These are phyloP conservation scores for Brachyptera risi DNA, from an alignment of 2,888 invertebrate genomes.

Conservation along the genomic window DNA sequence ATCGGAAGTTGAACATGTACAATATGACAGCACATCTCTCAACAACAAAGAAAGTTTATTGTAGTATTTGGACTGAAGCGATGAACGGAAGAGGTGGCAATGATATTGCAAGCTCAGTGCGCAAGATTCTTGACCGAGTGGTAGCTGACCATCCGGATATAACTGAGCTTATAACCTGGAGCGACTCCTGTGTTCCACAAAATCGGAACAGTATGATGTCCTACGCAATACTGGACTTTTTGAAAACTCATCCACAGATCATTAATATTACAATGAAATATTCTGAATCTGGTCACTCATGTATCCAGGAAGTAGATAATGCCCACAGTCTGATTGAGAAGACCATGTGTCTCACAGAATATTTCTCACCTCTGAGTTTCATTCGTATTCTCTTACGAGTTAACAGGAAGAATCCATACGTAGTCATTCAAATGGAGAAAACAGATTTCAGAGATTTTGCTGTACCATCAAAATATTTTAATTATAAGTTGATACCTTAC, in stretches of 20 bases:
- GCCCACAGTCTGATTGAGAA: conserved; percentile 9
- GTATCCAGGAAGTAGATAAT: conserved; percentile 14
- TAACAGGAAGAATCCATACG: conserved; percentile 5
- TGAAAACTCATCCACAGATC: conserved; percentile 1
- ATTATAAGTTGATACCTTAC: conserved; percentile 6
- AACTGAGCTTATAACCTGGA: conserved; percentile 7
- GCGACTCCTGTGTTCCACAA: conserved; percentile 20
- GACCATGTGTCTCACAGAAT: conserved; percentile 2
- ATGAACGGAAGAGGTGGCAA: background rate
- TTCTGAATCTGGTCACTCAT: conserved; percentile 6
- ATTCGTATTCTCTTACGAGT: conserved; percentile 7
- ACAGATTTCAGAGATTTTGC: background rate
- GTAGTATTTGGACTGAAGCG: conserved; percentile 8
- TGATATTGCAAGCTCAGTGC: conserved; percentile 11
- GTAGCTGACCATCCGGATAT: background rate
- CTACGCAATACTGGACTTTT: conserved; percentile 1
- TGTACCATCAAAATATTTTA: background rate
- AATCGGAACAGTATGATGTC: conserved; percentile 10
- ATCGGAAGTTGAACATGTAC: conserved; percentile 16
- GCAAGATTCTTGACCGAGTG: background rate
- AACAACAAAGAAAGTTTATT: background rate
- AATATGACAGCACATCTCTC: conserved; percentile 1
- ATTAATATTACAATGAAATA: conserved; percentile 1
- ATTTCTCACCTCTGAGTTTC: conserved; percentile 6
- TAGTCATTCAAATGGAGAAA: background rate